Evolutionary conservation across 1,140 invertebrate genomes (phyloP).

Genomic region (Lerema accius): DNA sequence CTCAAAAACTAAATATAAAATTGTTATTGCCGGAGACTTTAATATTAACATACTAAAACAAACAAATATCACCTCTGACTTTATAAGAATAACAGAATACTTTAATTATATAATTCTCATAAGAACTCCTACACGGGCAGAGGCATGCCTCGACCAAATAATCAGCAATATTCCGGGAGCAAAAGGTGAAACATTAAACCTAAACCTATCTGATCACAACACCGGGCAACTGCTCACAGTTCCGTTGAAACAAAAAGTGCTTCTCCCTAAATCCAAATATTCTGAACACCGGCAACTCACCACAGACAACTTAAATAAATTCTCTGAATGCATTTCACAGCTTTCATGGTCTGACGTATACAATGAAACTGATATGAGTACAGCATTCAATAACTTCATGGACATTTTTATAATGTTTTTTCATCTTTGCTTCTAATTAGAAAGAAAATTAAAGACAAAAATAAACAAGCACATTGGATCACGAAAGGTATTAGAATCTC

Average conservation of each 20-base stretch:
- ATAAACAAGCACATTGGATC: neutral
- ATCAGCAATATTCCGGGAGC: neutral
- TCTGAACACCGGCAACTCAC: no score
- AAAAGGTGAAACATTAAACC: neutral
- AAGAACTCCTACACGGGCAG: neutral
- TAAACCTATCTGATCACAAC: neutral
- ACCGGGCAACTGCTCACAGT: neutral
- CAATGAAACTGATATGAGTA: neutral
- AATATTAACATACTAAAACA: neutral
- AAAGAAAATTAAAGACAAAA: neutral
- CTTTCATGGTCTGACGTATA: conserved; percentile 1
- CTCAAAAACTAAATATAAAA: neutral
- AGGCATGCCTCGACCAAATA: conserved; percentile 4
- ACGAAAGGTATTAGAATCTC: conserved; percentile 7
- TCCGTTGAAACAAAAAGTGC: neutral
- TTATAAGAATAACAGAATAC: neutral
- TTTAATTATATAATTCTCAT: neutral
- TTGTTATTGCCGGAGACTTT: neutral
- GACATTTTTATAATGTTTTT: neutral
- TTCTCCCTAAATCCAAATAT: neutral
- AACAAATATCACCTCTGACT: neutral
- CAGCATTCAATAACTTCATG: neutral
- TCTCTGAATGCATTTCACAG: neutral
- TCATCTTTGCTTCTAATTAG: neutral
- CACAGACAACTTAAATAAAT: neutral